Conservation (phyloP, 2,113 vertebrate species). For the Phrynosoma blainvillii region DNA sequence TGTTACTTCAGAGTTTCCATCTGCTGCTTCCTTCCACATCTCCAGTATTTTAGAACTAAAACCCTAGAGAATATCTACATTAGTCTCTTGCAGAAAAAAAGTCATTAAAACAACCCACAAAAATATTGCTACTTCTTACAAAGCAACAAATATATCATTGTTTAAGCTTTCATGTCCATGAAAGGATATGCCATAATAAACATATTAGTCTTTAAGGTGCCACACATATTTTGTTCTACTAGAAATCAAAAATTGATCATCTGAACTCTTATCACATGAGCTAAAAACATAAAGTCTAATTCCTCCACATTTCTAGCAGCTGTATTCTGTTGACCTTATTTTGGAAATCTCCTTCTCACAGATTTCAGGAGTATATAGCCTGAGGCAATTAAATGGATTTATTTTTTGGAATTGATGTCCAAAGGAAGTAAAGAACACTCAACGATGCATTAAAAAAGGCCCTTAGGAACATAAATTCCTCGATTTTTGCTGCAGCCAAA, state of each 20-base stretch:
- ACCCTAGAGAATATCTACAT: neutral
- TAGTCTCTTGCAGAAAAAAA: neutral
- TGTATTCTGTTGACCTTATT: slow-evolving; percentile 23
- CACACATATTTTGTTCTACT: neutral
- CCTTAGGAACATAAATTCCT: slow-evolving; percentile 58
- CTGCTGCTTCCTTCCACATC: neutral
- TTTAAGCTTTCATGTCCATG: neutral
- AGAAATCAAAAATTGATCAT: neutral
- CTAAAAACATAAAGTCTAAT: neutral
- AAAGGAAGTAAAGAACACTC: slow-evolving; percentile 61
- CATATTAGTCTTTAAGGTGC: neutral
- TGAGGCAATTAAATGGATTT: slow-evolving; percentile 56
- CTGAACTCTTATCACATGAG: neutral
- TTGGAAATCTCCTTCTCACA: slow-evolving; percentile 32
- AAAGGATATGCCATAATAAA: neutral
- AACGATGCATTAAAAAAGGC: slow-evolving; percentile 50
- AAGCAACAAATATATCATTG: neutral
- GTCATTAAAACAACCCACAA: neutral
- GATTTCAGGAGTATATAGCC: slow-evolving; percentile 33
- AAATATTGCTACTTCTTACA: neutral
- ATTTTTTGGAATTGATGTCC: slow-evolving; percentile 64
- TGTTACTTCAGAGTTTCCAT: too few relatives aligned
- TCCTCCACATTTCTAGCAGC: neutral
- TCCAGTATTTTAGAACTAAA: neutral
- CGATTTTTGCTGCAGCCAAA: slow-evolving; percentile 53